Base-by-base conservation (phyloP, 2,113 vertebrate species). In the Prunella fulvescens region DNA sequence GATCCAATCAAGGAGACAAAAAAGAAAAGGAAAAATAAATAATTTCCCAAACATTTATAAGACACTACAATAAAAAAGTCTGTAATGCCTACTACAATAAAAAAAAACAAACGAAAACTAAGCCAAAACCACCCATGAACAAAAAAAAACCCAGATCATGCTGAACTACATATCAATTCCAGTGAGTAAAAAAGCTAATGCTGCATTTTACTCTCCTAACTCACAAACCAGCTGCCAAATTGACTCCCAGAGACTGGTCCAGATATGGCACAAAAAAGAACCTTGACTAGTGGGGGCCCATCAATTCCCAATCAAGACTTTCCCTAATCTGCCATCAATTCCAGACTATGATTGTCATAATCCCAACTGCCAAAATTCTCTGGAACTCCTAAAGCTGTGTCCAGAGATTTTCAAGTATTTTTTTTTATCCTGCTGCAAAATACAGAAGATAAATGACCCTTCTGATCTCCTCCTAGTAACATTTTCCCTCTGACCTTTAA, bases 201-300 rank as follows among this genome's bases (percentile, higher is more conserved):
- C 42, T 92, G 60, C 61, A 56, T 84, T 72, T 95, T 79, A 93
- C 39, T 93, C 26, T 70, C 67, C 26, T 33, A 71, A 53, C 57
- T 92, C 93, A 96, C 76, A 95, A 95, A 40, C 31, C 78, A 92
- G 71, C 56, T 93, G 86, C 81, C 93, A 96, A 91, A 88, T 60
- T 22, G 10, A 76, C 79, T 83, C 40, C 72, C 72, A 83, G 62
- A 80, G 60, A 28, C 35, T 84, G 40, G 47, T 71, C 65, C 87
- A 58, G 74, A 93, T 90, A 47, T 44, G 54, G 54, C n/a, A 70
- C 45, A 79, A 48, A 66, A 90, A 91, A 91, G 40, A 47, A 14
- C 22, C 61, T 29, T 65, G 82, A 85, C 33, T 91, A 92, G 39
- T 67, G 62, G 56, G 5, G 61, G 17, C 15, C 39, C 2, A 3